Evolutionary conservation across 2,888 invertebrate species (phyloP), one percentile per base, ranked within the genome.

Genomic region (Camponotus fellah): DNA sequence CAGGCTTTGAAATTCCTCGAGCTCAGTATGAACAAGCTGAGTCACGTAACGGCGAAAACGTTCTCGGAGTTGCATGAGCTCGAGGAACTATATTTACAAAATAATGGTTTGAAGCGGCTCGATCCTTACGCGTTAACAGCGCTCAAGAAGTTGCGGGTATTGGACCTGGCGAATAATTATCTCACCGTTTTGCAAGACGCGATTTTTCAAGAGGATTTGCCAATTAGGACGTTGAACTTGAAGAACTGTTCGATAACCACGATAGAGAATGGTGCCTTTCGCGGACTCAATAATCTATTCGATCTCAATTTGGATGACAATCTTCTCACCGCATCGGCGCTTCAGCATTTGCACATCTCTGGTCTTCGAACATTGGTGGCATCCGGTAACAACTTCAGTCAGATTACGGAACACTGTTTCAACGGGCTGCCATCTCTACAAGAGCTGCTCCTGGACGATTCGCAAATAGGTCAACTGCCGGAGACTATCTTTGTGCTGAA

Each of bases 141-240:
- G 87, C 95, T 99, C 87, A 97, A 96, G 89, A 97, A 97, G 93
- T 95, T 99, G 9, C 96, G 97, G 92, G 96, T 97, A 46, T 95
- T 99, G 68, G 98, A 98, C 94, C 95, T 99, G 58, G 97, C 98
- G 0, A 96, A 97, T 90, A 99, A 99, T 95, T 96, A 96, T 86
- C 95, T 99, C 53, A 95, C 96, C 34, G 96, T 96, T 75, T 95
- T 99, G 34, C 97, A 97, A 89, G 97, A 97, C 86, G 96, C 96
- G 84, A 96, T 98, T 90, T 97, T 98, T 85, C 96, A 97, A 92
- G 97, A 97, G 85, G 97, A 97, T 64, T 94, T 98, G 84, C 97
- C 97, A 2, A 96, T 98, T 71, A 96, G 96, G 90, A 96, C 96
- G 86, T 95, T 98, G 66, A 97, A 97, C 92, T 95, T 98, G 65